Conservation (phyloP, 1,140 invertebrate species). For the Euglossa dilemma region DNA sequence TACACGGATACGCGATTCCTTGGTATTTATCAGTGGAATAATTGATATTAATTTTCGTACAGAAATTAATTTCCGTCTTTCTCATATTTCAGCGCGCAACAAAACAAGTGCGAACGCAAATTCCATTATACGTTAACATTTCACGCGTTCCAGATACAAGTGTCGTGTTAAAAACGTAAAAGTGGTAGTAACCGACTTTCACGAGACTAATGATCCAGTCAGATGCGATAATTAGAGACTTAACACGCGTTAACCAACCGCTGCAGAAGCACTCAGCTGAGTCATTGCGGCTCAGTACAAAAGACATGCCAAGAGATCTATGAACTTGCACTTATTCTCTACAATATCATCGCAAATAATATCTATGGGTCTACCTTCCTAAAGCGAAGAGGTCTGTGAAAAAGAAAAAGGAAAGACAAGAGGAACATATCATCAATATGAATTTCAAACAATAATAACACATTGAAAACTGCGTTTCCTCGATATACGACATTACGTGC, state of each 20-base stretch:
- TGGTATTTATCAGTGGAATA: too few relatives aligned
- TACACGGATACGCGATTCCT: too few relatives aligned
- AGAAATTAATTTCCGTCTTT: background rate
- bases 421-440: too few relatives aligned
- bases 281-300: background rate
- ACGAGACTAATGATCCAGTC: background rate
- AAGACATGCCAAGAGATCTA: background rate
- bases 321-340: background rate
- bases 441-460: too few relatives aligned
- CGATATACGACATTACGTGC: too few relatives aligned
- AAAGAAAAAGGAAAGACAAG: too few relatives aligned
- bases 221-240: conserved; percentile 12
- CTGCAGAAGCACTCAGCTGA: background rate
- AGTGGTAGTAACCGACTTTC: background rate
- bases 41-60: background rate
- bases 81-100: background rate
- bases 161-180: background rate
- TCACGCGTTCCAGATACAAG: background rate
- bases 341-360: background rate
- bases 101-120: background rate
- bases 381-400: too few relatives aligned
- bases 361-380: too few relatives aligned
- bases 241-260: background rate
- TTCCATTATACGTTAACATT: background rate
- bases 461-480: too few relatives aligned